These are phyloP conservation scores for Arctia plantaginis DNA, from an alignment of 2,888 invertebrate species.

Conservation along the genomic window DNA sequence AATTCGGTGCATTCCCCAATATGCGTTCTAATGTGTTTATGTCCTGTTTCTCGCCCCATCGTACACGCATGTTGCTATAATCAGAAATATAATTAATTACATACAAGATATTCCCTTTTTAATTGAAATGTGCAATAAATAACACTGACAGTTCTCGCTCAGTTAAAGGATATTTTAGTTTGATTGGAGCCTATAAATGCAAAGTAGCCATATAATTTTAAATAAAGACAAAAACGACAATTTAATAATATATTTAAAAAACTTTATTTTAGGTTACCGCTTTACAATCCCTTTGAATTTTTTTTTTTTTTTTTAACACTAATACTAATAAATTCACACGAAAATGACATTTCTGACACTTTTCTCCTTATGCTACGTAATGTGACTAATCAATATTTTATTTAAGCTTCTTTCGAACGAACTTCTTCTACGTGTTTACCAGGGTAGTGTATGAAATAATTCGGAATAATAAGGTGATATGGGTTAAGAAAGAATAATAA, in stretches of 20 bases:
- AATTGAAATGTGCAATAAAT: neutral
- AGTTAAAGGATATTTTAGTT: neutral
- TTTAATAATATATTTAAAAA: too few species aligned
- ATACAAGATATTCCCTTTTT: neutral
- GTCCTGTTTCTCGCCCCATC: conserved; percentile 71
- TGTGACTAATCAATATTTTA: neutral
- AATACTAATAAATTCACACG: too few species aligned
- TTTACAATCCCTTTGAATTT: neutral
- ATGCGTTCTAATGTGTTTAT: conserved; percentile 54
- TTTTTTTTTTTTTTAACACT: too few species aligned
- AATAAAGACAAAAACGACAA: neutral
- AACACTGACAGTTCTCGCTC: neutral
- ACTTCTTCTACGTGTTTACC: neutral
- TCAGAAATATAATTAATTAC: neutral
- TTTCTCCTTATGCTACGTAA: neutral
- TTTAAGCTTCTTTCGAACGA: neutral
- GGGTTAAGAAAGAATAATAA: neutral
- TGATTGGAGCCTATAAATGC: neutral
- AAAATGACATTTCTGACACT: too few species aligned
- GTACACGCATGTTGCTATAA: conserved; percentile 66
- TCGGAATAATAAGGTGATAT: too few species aligned
- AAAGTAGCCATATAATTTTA: too few species aligned
- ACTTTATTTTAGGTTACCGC: neutral
- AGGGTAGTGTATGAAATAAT: too few species aligned
- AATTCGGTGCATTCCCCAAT: conserved; percentile 67